Evolutionary conservation across 2,113 vertebrate genomes (phyloP), one percentile per base, ranked within the genome.

Genomic region (Nothobranchius furzeri): DNA sequence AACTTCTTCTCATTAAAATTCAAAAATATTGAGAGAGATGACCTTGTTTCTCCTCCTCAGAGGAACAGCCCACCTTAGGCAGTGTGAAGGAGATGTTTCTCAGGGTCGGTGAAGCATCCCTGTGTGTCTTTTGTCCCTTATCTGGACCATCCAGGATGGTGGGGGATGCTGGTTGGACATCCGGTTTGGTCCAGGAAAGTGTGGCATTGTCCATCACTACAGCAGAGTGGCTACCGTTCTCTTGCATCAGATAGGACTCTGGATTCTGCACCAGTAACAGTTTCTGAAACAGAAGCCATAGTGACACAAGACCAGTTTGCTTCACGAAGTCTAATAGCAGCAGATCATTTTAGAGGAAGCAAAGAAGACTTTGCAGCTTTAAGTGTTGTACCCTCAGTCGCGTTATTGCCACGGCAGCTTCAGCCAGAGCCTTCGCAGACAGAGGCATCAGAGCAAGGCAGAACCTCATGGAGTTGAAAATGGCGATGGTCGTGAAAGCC

Each of bases 381-480:
- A 40, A 40, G 20, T 11, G 10, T 10, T 30, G 77, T 62, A 89
- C 84, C 84, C 12, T 48, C 17, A 90, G 68, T 64, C 84, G 70
- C n/a, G 0, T 2, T 6, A 75, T 0, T 6, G 81, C 60, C 49
- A 87, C 76, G 12, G 12, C 0, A 43, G 84, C 80, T 17, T 89
- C 81, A 69, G 82, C 87, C 59, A 71, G 0, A 4, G 35, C 0
- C 67, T 84, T 85, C 3, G 83, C 59, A 54, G 13, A 42, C 3
- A 54, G 0, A 0, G 89, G 87, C 61, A 86, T 1, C 9, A 93
- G 11, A 51, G 81, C 78, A 46, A 94, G 73, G 7, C 87, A 83
- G 83, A 95, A 92, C 80, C 87, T 92, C 93, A 95, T 88, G 61
- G 91, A 79, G 60, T 93, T 95, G 84, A 96, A 94, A 81, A 94